Percentiles rank a stretch among this genome's conserved stretches.
Evolutionary conservation across 2,113 vertebrate genomes (phyloP).

Genomic region (Microtus richardsoni): DNA sequence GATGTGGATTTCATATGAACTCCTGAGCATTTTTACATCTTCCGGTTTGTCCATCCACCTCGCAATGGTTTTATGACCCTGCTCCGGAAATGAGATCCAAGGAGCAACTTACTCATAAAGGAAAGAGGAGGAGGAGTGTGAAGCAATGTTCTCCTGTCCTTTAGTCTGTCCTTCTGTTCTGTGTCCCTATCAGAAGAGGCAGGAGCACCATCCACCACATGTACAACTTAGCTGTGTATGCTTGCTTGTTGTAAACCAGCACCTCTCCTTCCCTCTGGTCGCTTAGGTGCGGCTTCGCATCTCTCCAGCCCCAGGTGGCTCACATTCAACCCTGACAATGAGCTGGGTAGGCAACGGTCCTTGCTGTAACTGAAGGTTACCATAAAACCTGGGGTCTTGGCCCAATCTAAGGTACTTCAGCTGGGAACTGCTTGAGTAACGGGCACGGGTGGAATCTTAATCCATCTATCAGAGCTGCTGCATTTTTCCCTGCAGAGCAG

Average conservation of each 20-base stretch:
- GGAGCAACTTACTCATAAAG: fast-evolving
- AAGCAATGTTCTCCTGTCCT: neutral
- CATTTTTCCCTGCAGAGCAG: conserved; percentile 57
- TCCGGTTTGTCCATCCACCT: neutral
- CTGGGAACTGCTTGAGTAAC: conserved; percentile 65
- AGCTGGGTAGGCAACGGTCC: neutral
- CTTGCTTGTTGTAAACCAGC: neutral
- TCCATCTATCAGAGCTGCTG: conserved; percentile 61
- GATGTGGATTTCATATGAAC: neutral
- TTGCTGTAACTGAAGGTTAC: conserved; percentile 58
- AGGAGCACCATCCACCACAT: neutral
- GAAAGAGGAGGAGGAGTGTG: neutral
- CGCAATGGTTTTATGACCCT: fast-evolving
- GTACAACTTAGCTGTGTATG: neutral
- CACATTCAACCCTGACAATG: neutral
- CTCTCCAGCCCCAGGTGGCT: neutral
- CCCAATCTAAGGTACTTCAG: conserved; percentile 66
- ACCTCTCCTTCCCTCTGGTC: neutral
- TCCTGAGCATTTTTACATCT: too few species aligned
- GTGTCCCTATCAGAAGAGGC: neutral
- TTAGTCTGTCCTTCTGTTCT: fast-evolving
- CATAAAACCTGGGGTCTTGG: conserved; percentile 53
- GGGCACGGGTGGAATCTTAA: conserved; percentile 62
- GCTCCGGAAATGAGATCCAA: neutral
- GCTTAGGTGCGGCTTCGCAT: neutral